phyloP scores from a whole-genome alignment of 1,140 invertebrate species.

The Hermetia illucens region DNA sequence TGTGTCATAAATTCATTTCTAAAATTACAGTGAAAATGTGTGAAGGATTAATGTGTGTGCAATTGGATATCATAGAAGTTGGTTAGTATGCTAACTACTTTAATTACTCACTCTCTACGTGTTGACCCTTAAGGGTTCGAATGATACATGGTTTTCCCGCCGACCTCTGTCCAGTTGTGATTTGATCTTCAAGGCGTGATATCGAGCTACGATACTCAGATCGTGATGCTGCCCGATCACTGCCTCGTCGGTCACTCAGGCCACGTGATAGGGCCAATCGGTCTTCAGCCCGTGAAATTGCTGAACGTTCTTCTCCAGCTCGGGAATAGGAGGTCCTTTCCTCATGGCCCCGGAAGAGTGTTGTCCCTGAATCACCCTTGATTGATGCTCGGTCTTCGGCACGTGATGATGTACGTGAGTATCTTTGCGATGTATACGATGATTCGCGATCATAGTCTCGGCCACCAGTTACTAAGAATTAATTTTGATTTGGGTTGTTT shows the following conservation, averaged over 20 bases:
- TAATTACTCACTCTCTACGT: no score
- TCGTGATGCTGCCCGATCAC: no score
- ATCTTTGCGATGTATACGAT: conserved; percentile 11
- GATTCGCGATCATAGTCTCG: conserved; percentile 20
- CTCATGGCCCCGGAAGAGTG: not conserved
- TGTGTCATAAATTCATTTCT: no score
- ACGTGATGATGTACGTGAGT: not conserved
- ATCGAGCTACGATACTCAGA: not conserved
- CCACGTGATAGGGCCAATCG: conserved; percentile 15
- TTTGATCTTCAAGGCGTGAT: conserved; percentile 29
- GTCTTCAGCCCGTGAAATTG: conserved; percentile 11
- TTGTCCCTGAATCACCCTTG: not conserved
- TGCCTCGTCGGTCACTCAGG: no score
- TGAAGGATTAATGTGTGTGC: no score
- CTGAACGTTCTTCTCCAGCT: not conserved
- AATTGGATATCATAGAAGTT: no score
- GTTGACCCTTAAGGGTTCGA: no score
- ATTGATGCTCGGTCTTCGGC: not conserved
- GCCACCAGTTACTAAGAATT: conserved; percentile 12
- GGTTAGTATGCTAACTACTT: no score
- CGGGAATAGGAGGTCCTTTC: not conserved
- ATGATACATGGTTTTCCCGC: no score
- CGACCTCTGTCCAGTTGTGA: no score
- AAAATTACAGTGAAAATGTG: no score
- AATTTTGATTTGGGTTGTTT: no score